Evolutionary conservation across 2,797 vertebrate genomes (phyloP), one percentile per base, ranked within the genome.

Genomic region (Enteromius fasciolatus): DNA sequence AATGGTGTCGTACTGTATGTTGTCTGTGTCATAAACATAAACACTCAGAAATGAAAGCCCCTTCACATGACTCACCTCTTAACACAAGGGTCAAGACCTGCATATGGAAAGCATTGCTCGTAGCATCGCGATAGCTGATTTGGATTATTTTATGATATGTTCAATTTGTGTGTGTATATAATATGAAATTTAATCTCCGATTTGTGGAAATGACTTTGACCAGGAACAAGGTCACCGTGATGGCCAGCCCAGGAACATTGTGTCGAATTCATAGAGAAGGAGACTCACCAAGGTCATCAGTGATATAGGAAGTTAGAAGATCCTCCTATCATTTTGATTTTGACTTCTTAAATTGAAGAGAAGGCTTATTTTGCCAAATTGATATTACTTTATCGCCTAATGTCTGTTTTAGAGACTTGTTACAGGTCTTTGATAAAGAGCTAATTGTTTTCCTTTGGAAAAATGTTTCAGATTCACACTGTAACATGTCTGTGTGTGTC

Each of bases 41-140:
- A 28, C 7, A n/a, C 31, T 28, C 64, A 36, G 15, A 52, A 52
- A 74, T 18, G 14, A 20, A 48, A 1, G 25, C 8, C 33, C 33
- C 9, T 20, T n/a, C 4, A 18, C 68, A 12, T 46, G 36, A 33
- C 25, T 72, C n/a, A n/a, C n/a, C 31, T 25, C 41, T 64, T 73
- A 36, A 73, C 41, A 73, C 44, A 64, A 74, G 41, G 57, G 8
- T 39, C 41, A 39, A 36, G 79, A n/a, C 59, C 41, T 81, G 41
- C 9, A 5, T 33, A 18, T 50, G 18, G 48, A 59, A 44, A 79
- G n/a, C 15, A 36, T 11, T 33, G 20, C 46, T 18, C 6, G 33
- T 36, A n/a, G 20, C 64, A 14, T 69, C 28, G 12, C 10, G 41
- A 39, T 25, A 18, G 33, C 3, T 20, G 64, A 78, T 33, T 52